Conservation (phyloP, 2,888 invertebrate species). For the Carabus problematicus region DNA sequence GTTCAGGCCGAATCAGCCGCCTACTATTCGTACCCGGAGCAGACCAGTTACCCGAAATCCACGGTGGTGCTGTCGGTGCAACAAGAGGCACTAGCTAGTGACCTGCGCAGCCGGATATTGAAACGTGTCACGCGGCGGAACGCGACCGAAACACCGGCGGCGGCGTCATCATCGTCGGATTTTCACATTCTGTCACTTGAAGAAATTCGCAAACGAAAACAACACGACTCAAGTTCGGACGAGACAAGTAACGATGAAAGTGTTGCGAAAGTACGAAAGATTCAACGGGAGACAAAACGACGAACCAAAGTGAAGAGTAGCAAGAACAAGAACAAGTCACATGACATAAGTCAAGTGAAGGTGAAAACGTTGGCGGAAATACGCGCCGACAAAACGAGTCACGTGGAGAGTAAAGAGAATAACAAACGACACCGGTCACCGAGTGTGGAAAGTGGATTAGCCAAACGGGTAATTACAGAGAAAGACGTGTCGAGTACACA, state of each 20-base stretch:
- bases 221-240: conserved; percentile 5
- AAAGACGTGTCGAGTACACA: conserved; percentile 33
- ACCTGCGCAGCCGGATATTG: conserved; percentile 53
- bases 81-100: conserved; percentile 45
- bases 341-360: conserved; percentile 52
- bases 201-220: conserved; percentile 58
- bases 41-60: conserved; percentile 19
- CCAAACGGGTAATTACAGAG: conserved; percentile 19
- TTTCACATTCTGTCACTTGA: conserved; percentile 63
- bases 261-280: conserved; percentile 43
- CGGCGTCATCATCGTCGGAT: conserved; percentile 51
- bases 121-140: conserved; percentile 48
- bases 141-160: conserved; percentile 39
- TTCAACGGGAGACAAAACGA: background rate
- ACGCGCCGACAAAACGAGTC: conserved; percentile 52
- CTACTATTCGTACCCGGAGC: conserved; percentile 67
- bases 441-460: conserved; percentile 1
- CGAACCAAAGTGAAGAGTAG: too few relatives aligned
- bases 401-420: background rate
- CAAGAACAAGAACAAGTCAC: conserved; percentile 31
- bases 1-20: conserved; percentile 77
- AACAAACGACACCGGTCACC: conserved; percentile 34
- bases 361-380: conserved; percentile 59
- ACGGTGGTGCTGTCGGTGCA: background rate
- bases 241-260: conserved; percentile 23